Conservation (phyloP, 2,113 vertebrate species). For the Phalacrocorax aristotelis region DNA sequence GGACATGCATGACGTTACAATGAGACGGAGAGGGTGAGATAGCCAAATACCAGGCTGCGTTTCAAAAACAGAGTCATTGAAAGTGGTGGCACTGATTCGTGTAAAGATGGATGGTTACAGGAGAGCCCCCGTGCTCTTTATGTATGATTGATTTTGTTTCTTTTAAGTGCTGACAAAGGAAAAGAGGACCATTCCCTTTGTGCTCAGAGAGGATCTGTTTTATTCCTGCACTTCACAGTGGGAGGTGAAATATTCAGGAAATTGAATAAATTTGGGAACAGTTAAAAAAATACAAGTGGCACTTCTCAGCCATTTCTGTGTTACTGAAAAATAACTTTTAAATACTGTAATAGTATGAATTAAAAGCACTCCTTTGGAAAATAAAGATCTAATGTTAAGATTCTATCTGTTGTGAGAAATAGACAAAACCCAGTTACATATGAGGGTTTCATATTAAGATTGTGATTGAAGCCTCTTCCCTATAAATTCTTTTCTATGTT, state of each 20-base stretch:
- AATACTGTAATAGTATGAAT: neutral
- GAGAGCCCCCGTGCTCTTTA: neutral
- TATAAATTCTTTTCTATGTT: neutral
- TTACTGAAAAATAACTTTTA: neutral
- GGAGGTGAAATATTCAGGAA: neutral
- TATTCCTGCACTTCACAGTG: neutral
- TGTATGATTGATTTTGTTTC: neutral
- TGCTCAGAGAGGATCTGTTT: neutral
- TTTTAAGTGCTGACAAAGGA: neutral
- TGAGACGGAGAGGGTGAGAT: neutral
- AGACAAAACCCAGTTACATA: neutral
- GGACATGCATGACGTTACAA: neutral
- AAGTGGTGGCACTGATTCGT: neutral
- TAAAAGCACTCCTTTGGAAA: neutral
- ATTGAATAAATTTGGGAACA: neutral
- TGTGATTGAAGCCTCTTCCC: neutral
- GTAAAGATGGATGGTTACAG: neutral
- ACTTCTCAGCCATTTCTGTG: neutral
- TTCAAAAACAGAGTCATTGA: neutral
- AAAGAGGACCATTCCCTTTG: neutral
- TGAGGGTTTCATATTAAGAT: neutral
- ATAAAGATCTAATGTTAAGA: neutral
- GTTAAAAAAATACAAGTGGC: neutral
- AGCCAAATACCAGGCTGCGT: neutral
- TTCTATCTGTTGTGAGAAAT: neutral